These are phyloP conservation scores for Peromyscus attwateri DNA, from an alignment of 2,797 vertebrate genomes.

Conservation along the genomic window DNA sequence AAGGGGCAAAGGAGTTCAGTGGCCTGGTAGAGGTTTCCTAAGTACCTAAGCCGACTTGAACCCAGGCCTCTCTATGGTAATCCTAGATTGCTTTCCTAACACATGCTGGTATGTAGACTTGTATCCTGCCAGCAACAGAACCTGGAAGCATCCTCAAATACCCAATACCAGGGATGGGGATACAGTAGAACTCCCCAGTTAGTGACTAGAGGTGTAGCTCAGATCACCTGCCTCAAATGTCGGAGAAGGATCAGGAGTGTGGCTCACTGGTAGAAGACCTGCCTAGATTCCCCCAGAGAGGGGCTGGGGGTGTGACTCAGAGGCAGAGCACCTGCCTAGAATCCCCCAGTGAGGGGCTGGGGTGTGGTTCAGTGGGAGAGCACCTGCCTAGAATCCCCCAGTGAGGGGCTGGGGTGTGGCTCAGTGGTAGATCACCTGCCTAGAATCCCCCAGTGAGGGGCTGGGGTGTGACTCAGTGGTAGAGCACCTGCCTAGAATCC, in stretches of 20 bases:
- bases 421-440: neutral
- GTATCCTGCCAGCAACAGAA: neutral
- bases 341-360: too few species aligned
- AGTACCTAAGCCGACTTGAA: neutral
- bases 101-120: neutral
- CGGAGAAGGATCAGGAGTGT: too few species aligned
- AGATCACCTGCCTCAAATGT: neutral
- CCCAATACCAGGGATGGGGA: neutral
- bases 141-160: neutral
- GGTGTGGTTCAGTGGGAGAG: neutral
- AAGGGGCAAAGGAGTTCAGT: neutral
- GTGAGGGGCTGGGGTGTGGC: neutral
- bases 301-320: neutral
- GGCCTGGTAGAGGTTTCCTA: neutral
- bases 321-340: neutral
- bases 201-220: neutral
- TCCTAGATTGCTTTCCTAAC: neutral
- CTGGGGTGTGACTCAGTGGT: neutral
- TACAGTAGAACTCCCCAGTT: neutral
- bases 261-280: neutral
- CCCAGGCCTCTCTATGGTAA: neutral
- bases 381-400: neutral
- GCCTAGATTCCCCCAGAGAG: neutral
- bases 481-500: neutral
- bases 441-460: neutral